Base-by-base conservation (phyloP, 2,797 vertebrate genomes). In the Erethizon dorsatum region DNA sequence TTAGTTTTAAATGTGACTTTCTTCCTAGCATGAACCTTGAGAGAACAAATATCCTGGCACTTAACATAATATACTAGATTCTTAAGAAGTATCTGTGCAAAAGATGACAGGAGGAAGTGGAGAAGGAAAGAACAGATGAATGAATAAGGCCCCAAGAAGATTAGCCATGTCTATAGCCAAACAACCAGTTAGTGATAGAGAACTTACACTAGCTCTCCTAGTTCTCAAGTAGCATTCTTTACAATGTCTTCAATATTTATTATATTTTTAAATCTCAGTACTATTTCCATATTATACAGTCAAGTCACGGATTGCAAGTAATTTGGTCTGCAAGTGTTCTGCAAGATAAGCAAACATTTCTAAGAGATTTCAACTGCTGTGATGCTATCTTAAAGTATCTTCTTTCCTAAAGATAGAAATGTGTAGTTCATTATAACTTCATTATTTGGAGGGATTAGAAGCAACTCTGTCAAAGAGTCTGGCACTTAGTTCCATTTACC, bases 371-470 rank as follows among this genome's bases (percentile, higher is more conserved):
- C 24, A 41, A 71, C n/a, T 71, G n/a, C 52, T 80, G 31, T 67
- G 56, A 73, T 78, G 9, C 15, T 94, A n/a, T 91, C 57, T 90
- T 61, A 79, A 83, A 96, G 37, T 84, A 92, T 54, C 57, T 90
- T 96, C 37, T 92, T 92, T 26, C 59, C 20, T 73, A 56, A n/a
- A 77, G 52, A 89, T 82, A 85, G 88, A 93, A 87, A 83, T 24
- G 8, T 90, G 20, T 87, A 91, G 56, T 83, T 37, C 92, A 85
- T 96, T 94, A 82, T 89, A 33, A 71, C 63, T 82, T 96, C 22
- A 91, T 93, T 92, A 79, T 96, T 78, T 93, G 57, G 47, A 93
- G 11, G 47, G 57, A 87, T 79, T 91, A 89, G 50, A 94, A 94
- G 50, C 22, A 85, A 54, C 24, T 59, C 28, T 79, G 59, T 84